Percentiles rank a stretch among this genome's conserved stretches.
Conservation (phyloP, 2,888 invertebrate genomes). For the Agrochola macilenta region DNA sequence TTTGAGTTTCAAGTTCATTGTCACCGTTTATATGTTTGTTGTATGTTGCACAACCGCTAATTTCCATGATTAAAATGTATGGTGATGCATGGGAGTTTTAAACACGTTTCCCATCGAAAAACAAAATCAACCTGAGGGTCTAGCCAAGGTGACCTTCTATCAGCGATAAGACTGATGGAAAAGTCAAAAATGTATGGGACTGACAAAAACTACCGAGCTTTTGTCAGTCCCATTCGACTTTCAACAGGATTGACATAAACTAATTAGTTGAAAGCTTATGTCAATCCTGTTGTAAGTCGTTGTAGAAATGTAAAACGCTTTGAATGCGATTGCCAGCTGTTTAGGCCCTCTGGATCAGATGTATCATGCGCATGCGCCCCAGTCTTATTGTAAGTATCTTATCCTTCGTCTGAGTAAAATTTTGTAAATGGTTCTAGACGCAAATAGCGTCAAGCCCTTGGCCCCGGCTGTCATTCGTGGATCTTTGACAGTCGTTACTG, state of each 20-base stretch:
- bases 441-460: too few relatives aligned
- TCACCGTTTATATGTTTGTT: background rate
- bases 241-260: background rate
- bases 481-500: too few relatives aligned
- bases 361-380: too few relatives aligned
- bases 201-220: background rate
- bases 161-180: background rate
- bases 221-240: background rate
- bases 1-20: constrained; percentile 47
- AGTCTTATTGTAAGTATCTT: background rate
- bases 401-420: background rate
- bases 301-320: background rate
- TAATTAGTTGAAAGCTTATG: background rate
- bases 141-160: background rate
- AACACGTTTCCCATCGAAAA: background rate
- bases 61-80: background rate
- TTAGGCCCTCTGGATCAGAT: background rate
- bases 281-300: background rate
- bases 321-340: too few relatives aligned
- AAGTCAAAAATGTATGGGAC: background rate
- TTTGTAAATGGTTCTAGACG: background rate
- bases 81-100: background rate
- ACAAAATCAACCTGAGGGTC: background rate
- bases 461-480: too few relatives aligned
- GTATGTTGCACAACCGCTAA: constrained; percentile 4